These are phyloP conservation scores for Drosophila novamexicana DNA, from an alignment of 1,140 invertebrate genomes.

Conservation along the genomic window DNA sequence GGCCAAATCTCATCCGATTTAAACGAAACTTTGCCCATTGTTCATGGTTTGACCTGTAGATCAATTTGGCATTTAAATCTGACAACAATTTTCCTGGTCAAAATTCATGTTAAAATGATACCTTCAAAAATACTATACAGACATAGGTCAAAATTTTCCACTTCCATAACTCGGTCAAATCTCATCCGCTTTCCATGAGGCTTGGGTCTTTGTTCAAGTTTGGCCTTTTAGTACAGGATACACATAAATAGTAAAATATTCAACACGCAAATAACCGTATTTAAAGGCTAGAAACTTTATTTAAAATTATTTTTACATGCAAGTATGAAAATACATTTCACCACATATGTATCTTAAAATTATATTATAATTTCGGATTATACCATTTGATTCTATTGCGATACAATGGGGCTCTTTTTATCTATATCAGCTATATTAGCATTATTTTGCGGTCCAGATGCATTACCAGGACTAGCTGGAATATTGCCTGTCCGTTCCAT, in stretches of 20 bases:
- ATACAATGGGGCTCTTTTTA: constrained; percentile 92
- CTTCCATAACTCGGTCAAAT: too few species aligned
- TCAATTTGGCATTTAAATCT: too few species aligned
- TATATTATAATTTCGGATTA: constrained; percentile 54
- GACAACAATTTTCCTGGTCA: too few species aligned
- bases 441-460: constrained; percentile 87
- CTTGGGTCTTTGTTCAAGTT: too few species aligned
- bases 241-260: neutral
- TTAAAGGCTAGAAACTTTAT: constrained; percentile 79
- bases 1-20: too few species aligned
- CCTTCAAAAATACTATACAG: too few species aligned
- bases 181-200: too few species aligned
- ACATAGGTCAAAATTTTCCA: too few species aligned
- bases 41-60: too few species aligned
- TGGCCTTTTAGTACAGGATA: too few species aligned
- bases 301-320: constrained; percentile 80
- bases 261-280: constrained; percentile 32
- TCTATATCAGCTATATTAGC: constrained; percentile 89
- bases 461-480: constrained; percentile 85
- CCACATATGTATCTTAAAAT: constrained; percentile 71
- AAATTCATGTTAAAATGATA: too few species aligned
- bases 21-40: too few species aligned
- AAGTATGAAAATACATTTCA: constrained; percentile 83
- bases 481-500: constrained; percentile 79
- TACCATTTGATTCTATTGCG: constrained; percentile 84